Evolutionary conservation across 2,113 vertebrate species (phyloP), one percentile per base, ranked within the genome.

Genomic region (Solea senegalensis): DNA sequence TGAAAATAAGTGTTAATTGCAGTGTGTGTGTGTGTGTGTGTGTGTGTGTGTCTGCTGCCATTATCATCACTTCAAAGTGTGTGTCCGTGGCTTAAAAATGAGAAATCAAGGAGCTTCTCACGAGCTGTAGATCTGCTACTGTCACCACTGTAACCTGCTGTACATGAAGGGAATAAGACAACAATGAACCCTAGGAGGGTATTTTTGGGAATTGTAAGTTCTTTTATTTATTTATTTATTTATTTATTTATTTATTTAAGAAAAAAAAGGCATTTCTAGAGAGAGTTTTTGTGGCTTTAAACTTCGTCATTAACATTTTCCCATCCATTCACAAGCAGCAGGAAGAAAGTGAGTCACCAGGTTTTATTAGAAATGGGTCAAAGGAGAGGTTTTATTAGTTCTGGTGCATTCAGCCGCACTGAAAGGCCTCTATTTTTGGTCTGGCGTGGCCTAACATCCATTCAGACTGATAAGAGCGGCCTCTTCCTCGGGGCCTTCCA

Each of bases 301-400:
- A 82, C 67, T 21, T 40, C 60, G 7, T 46, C 21, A 59, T 82
- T 86, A 84, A 88, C 72, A 15, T 81, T 48, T 65, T 76, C 57
- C 45, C 65, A 64, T 71, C 65, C 51, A 15, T 53, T 77, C 48
- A 51, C 16, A 63, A n/a, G 57, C 59, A 56, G 4, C 54, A 51
- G 2, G 40, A 26, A 27, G 49, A 52, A 45, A 34, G 72, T 62
- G 55, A 66, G 50, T 81, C 76, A 78, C 50, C 48, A 9, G 62
- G 8, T n/a, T 77, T 78, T 80, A 79, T 76, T 72, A 67, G 67
- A 68, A 78, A 56, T 9, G 34, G 64, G 80, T 80, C 76, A 79
- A 66, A 71, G 61, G 45, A 72, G 16, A 69, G 8, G 16, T 65
- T 84, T 81, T 65, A 86, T 70, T 58, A 66, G 46, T 15, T 51